phyloP scores from a whole-genome alignment of 2,113 vertebrate species.

The Upupa epops region DNA sequence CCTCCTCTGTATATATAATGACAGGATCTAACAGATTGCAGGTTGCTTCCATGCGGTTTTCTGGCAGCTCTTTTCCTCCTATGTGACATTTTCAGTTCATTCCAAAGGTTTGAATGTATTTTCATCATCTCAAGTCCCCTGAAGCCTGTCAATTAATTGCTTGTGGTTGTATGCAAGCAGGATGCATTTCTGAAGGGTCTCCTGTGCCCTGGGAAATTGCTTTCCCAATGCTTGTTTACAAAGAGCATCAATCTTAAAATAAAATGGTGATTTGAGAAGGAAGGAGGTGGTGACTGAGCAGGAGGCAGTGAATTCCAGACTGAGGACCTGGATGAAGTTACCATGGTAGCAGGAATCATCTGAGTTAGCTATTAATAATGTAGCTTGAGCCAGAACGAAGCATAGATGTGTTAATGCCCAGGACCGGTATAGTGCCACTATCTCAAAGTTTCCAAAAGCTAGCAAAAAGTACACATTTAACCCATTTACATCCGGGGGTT shows the following conservation, averaged over 20 bases:
- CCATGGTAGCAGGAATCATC: background rate
- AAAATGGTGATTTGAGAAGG: background rate
- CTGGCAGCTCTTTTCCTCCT: constrained; percentile 21
- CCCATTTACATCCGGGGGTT: background rate
- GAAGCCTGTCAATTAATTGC: background rate
- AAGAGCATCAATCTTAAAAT: background rate
- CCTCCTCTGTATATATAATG: constrained; percentile 7
- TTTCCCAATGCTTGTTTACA: background rate
- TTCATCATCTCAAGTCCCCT: constrained; percentile 26
- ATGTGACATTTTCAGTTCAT: constrained; percentile 25
- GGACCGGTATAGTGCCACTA: background rate
- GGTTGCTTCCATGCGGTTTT: constrained; percentile 5
- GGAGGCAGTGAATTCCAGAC: background rate
- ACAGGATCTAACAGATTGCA: constrained; percentile 56
- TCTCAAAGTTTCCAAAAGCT: background rate
- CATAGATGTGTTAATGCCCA: background rate
- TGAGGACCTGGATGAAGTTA: background rate
- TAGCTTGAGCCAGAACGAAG: background rate
- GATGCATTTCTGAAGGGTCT: background rate
- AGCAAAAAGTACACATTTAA: background rate
- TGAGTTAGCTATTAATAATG: background rate
- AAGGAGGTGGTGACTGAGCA: background rate
- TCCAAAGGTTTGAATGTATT: constrained; percentile 22
- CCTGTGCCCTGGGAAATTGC: rapidly evolving
- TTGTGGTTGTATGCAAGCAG: background rate